Conservation (phyloP, 2,113 vertebrate species). For the Bufo bufo region DNA sequence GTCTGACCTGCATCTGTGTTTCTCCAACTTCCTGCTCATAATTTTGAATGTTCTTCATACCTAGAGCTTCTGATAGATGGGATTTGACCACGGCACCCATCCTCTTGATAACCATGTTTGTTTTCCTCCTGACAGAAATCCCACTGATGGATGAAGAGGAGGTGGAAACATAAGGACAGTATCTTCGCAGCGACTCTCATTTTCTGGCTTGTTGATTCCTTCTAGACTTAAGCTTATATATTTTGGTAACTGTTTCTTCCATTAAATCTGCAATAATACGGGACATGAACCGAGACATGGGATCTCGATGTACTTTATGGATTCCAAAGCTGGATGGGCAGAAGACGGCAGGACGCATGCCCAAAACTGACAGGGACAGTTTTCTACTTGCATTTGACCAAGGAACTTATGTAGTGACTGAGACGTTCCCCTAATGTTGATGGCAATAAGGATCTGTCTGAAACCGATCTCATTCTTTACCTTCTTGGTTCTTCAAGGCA, state of each 20-base stretch:
- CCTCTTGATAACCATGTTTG: constrained; percentile 11
- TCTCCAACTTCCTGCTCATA: background rate
- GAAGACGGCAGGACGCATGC: background rate
- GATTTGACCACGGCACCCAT: too few species aligned
- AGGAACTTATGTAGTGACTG: background rate
- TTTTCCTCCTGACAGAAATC: constrained; percentile 75
- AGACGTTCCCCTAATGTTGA: background rate
- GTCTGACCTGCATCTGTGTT: background rate
- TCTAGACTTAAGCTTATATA: background rate
- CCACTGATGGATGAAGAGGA: constrained; percentile 83
- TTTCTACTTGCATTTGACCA: background rate
- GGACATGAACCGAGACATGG: background rate
- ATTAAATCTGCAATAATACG: background rate
- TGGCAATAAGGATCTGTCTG: constrained; percentile 42
- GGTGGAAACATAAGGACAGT: constrained; percentile 61
- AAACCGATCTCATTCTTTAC: background rate
- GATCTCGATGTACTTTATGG: background rate
- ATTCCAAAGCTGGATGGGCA: constrained; percentile 1
- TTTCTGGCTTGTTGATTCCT: background rate
- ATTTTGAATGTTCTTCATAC: background rate
- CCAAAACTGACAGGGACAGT: background rate
- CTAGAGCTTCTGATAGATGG: background rate
- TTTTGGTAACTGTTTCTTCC: constrained; percentile 17
- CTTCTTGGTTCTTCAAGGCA: background rate
- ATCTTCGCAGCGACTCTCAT: background rate